Base-by-base conservation (phyloP, 2,888 invertebrate species). In the Lasioglossum figueresi region DNA sequence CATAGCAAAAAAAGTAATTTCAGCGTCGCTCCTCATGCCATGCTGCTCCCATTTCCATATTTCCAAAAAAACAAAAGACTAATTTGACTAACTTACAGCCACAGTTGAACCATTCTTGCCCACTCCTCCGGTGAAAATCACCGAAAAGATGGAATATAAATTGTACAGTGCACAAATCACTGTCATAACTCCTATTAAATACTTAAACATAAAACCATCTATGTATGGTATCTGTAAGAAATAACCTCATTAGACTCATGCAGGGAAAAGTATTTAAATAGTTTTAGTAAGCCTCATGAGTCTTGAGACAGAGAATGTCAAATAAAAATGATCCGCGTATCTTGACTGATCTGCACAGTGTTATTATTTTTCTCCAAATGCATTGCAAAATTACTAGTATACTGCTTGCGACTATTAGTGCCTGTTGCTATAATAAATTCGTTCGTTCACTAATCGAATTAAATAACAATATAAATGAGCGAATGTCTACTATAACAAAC, bases 71-170 rank as follows among this genome's bases (percentile, higher is more conserved):
- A 86, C 87, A 89, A 87, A 88, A 88, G 86, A 89, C 92, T 91
- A 92, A 88, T 92, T 79, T 92, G 88, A 89, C 90, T 84, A 93
- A 95, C 98, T 98, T 98, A 99, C 99, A 96, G 99, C 99, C 93
- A 99, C 99, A 91, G 99, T 99, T 93, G 99, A 99, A 96, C 99
- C 99, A 96, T 99, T 99, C 96, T 99, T 99, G 95, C 99, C 99
- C 95, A 98, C 98, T 95, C 99, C 99, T 95, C 99, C 98, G 95
- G 97, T 96, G 94, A 96, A 96, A 94, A 96, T 96, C 93, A 96
- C 95, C 93, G 96, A 96, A 95, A 97, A 96, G 95, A 97, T 97
- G 95, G 97, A 96, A 95, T 97, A 97, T 94, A 97, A 96, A 93
- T 97, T 97, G 95, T 97, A 96, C 95, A 96, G 95, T 93, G 97